Percentiles rank a stretch among this genome's conserved stretches.
Conservation (phyloP, 2,113 vertebrate species). For the Bolborhynchus lineola region DNA sequence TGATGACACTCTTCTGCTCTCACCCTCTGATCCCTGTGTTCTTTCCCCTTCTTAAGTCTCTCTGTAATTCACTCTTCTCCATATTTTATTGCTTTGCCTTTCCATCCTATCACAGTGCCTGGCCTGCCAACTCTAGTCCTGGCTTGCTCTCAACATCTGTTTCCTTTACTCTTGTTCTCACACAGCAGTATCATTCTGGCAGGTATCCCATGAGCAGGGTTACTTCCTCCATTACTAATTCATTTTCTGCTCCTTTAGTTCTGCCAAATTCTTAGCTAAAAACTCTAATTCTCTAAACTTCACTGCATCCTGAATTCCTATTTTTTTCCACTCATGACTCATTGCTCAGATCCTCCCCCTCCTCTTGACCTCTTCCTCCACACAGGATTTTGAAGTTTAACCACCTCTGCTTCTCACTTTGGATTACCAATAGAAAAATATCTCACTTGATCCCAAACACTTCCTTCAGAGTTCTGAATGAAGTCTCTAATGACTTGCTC, state of each 20-base stretch:
- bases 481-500: background rate
- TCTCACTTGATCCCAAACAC: background rate
- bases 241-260: slow-evolving; percentile 32
- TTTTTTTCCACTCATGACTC: background rate
- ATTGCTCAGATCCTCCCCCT: background rate
- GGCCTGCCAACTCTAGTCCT: background rate
- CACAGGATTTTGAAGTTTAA: background rate
- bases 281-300: background rate
- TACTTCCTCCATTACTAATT: slow-evolving; percentile 50
- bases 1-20: background rate
- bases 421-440: background rate
- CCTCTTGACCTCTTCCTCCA: background rate
- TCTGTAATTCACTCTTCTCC: background rate
- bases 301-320: background rate
- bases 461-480: background rate
- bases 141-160: slow-evolving; percentile 14
- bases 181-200: background rate
- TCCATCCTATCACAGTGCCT: background rate
- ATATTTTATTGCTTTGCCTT: background rate
- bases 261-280: slow-evolving; percentile 17
- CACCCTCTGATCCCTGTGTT: background rate
- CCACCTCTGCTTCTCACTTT: background rate
- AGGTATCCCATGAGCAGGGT: background rate
- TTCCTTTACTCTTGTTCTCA: slow-evolving; percentile 16
- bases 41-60: background rate